phyloP scores from a whole-genome alignment of 2,888 invertebrate genomes.

The Eurytoma adleriae region DNA sequence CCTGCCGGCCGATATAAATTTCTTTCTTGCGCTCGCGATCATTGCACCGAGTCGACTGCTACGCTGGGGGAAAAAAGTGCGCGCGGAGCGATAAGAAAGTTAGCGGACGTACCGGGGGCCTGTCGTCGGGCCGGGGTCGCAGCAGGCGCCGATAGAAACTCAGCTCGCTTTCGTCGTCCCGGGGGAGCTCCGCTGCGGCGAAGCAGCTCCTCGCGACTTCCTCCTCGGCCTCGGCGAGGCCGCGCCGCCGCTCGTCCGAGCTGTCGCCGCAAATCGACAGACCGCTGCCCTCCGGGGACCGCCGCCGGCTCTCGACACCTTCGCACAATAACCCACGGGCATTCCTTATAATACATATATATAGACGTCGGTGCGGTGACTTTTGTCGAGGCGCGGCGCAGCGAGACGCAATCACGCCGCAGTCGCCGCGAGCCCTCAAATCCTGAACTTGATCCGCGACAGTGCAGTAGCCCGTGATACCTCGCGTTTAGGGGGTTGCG shows the following conservation, averaged over 20 bases:
- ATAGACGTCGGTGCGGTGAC: neutral
- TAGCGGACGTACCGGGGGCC: no score
- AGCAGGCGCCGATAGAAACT: slow-evolving; percentile 65
- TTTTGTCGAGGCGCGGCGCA: neutral
- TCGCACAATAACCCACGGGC: neutral
- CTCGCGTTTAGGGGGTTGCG: no score
- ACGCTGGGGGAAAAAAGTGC: no score
- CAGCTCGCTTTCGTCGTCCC: slow-evolving; percentile 67
- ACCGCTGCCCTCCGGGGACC: slow-evolving; percentile 62
- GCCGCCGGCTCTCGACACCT: slow-evolving; percentile 51
- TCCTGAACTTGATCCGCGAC: no score
- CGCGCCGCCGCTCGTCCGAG: slow-evolving; percentile 58
- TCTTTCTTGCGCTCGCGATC: no score
- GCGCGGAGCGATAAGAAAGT: no score
- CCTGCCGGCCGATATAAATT: no score
- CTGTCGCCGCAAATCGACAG: slow-evolving; percentile 68
- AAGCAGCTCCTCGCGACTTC: neutral
- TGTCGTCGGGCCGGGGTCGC: slow-evolving; percentile 37
- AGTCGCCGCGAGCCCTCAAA: no score
- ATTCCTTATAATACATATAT: neutral
- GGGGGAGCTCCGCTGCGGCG: slow-evolving; percentile 57
- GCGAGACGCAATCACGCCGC: no score
- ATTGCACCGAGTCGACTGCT: no score
- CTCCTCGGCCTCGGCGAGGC: neutral
- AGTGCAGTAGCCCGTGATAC: no score